A percentile compares a stretch with the other conserved stretches of the same genome.
Evolutionary conservation across 2,797 vertebrate species (phyloP).

Genomic region (Halcyon smyrnensis): DNA sequence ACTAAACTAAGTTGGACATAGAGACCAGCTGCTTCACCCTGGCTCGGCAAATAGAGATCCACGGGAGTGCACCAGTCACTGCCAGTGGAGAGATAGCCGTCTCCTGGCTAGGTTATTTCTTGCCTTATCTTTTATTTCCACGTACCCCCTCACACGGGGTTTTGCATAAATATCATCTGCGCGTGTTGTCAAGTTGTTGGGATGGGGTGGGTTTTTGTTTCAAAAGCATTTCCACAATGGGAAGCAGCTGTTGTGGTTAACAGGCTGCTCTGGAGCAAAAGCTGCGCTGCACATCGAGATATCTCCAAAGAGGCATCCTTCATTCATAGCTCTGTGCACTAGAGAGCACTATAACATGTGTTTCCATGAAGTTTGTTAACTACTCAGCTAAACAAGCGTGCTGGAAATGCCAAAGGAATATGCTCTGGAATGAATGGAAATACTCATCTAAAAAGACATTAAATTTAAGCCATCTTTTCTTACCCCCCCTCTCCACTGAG

Average conservation of each 20-base stretch:
- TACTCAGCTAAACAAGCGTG: background rate
- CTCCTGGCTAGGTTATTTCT: background rate
- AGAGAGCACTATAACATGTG: constrained; percentile 1
- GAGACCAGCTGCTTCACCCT: constrained; percentile 65
- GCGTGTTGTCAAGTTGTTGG: background rate
- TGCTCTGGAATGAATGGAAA: constrained; percentile 35
- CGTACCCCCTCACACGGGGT: background rate
- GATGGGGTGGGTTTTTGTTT: background rate
- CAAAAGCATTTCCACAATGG: background rate
- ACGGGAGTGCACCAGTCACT: background rate
- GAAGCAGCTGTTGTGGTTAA: constrained; percentile 28
- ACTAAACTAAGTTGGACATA: background rate
- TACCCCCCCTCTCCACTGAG: accelerated
- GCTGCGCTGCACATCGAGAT: background rate
- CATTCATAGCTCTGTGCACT: constrained; percentile 33
- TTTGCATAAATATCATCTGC: background rate
- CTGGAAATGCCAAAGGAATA: constrained; percentile 46
- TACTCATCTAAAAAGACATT: background rate
- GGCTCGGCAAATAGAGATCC: constrained; percentile 61
- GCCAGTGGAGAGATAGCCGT: background rate
- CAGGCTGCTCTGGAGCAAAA: constrained; percentile 25
- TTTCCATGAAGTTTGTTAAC: constrained; percentile 25
- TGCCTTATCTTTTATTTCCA: constrained; percentile 40
- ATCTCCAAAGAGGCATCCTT: constrained; percentile 45
- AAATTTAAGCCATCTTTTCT: background rate